Percentiles rank a stretch among this genome's conserved stretches.
phyloP scores from a whole-genome alignment of 1,140 invertebrate genomes.

The Scaptomyza montana region DNA sequence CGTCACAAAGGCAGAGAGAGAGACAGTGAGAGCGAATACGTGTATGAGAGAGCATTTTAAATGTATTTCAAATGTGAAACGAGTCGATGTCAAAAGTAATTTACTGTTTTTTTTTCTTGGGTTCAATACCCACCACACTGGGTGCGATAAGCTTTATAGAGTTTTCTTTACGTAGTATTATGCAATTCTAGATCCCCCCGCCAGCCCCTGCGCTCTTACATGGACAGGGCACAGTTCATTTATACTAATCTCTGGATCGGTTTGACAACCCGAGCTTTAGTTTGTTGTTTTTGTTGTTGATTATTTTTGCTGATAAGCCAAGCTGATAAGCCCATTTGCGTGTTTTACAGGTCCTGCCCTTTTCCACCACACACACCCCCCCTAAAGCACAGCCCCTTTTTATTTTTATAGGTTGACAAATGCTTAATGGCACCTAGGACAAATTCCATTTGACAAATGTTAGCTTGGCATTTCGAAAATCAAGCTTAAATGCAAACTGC shows the following conservation, averaged over 20 bases:
- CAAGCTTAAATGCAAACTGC: too few species aligned
- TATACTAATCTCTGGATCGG: constrained; percentile 1
- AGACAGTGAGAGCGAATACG: background rate
- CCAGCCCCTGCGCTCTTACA: background rate
- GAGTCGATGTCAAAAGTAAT: background rate
- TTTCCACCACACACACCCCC: too few species aligned
- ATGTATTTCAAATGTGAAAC: constrained; percentile 21
- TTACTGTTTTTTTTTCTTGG: background rate
- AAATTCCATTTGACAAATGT: too few species aligned
- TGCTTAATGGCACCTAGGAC: too few species aligned
- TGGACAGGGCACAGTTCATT: constrained; percentile 17
- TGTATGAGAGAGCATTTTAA: constrained; percentile 11
- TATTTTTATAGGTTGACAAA: too few species aligned
- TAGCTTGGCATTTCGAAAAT: too few species aligned
- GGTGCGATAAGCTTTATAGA: constrained; percentile 28
- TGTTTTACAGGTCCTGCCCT: too few species aligned
- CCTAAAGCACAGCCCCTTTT: too few species aligned
- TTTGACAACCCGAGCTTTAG: too few species aligned
- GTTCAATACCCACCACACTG: constrained; percentile 41
- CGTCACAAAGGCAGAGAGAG: constrained; percentile 38
- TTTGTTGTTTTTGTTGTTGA: too few species aligned
- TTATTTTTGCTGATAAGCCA: too few species aligned
- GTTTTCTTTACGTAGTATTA: constrained; percentile 9
- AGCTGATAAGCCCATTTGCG: too few species aligned
- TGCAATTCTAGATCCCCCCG: constrained; percentile 19